Evolutionary conservation across 2,113 vertebrate genomes (phyloP).

Genomic region (Capreolus pygargus): DNA sequence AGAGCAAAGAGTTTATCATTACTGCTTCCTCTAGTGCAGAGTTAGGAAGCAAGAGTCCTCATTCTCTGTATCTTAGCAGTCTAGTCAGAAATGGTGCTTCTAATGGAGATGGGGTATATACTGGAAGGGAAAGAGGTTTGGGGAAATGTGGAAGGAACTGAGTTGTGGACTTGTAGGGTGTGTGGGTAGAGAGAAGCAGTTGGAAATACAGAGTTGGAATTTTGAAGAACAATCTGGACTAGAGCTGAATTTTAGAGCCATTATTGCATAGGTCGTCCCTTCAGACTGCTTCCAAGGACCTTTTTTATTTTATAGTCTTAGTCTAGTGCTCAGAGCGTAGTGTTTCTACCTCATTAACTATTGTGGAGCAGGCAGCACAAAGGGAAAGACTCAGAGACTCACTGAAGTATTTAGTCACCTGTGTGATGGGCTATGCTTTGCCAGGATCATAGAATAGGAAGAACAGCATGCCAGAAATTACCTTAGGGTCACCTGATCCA

Average conservation of each 20-base stretch:
- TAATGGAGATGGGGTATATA: background rate
- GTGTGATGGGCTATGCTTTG: background rate
- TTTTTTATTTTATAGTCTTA: constrained; percentile 7
- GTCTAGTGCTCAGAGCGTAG: background rate
- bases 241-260: background rate
- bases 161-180: background rate
- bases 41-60: background rate
- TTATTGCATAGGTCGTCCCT: background rate
- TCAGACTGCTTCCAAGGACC: constrained; percentile 33
- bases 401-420: background rate
- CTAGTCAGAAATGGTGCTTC: background rate
- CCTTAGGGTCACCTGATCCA: background rate
- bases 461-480: background rate
- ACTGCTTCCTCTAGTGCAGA: background rate
- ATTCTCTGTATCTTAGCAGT: background rate
- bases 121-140: background rate
- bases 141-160: background rate
- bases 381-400: constrained; percentile 12
- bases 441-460: background rate
- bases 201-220: background rate
- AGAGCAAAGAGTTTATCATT: background rate
- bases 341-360: constrained; percentile 48
- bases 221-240: background rate
- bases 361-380: background rate
- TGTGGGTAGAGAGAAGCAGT: background rate